Conservation (phyloP, 2,113 vertebrate genomes). For the Pogona vitticeps region DNA sequence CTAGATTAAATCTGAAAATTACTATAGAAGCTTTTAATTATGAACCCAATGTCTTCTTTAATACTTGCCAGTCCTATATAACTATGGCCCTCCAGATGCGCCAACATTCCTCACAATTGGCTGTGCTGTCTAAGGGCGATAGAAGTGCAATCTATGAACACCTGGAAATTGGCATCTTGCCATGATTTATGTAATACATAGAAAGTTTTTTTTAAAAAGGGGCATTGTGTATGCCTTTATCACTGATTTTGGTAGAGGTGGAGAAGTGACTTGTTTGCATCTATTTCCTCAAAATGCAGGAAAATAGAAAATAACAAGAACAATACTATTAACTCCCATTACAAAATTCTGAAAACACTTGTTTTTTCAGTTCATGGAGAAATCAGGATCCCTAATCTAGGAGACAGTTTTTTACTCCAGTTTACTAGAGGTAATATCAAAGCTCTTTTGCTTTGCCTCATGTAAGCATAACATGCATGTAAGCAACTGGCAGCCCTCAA, state of each 20-base stretch:
- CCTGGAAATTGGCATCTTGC: too few species aligned
- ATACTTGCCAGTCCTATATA: too few species aligned
- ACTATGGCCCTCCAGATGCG: too few species aligned
- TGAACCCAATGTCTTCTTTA: too few species aligned
- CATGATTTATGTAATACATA: too few species aligned
- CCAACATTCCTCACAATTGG: too few species aligned
- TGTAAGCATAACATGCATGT: background rate
- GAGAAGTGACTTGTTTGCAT: background rate
- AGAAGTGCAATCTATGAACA: too few species aligned
- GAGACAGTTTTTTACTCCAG: background rate
- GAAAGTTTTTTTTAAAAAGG: too few species aligned
- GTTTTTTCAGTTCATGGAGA: conserved; percentile 3
- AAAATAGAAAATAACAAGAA: background rate
- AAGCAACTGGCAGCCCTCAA: background rate
- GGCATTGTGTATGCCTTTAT: background rate
- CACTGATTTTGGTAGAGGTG: background rate
- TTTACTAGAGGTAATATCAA: background rate
- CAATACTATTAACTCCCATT: background rate
- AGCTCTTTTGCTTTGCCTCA: background rate
- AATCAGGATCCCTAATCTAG: background rate
- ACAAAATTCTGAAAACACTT: background rate
- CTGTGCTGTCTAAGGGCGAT: too few species aligned
- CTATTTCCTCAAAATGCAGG: background rate
- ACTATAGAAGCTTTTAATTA: too few species aligned
- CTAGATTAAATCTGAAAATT: too few species aligned